phyloP scores from a whole-genome alignment of 2,888 invertebrate genomes.

The Drosophila ustulata region DNA sequence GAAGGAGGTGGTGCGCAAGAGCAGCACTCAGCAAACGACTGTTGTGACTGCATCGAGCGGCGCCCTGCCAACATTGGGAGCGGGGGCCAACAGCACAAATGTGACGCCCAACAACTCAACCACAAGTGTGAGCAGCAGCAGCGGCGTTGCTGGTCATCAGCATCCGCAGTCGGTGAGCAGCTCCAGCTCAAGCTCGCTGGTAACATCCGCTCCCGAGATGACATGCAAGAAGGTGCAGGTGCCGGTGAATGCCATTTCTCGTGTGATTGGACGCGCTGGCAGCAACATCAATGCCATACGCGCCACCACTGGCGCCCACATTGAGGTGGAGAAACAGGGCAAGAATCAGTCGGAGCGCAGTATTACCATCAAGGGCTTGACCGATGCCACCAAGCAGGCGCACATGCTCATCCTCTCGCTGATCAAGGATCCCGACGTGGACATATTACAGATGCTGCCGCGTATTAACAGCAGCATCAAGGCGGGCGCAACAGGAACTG shows the following conservation, averaged over 20 bases:
- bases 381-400: conserved; percentile 97
- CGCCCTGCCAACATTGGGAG: conserved; percentile 11
- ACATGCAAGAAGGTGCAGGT: conserved; percentile 96
- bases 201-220: conserved; percentile 79
- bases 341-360: conserved; percentile 97
- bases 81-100: conserved; percentile 23
- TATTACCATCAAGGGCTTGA: conserved; percentile 97
- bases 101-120: conserved; percentile 49
- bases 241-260: conserved; percentile 96
- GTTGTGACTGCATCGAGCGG: conserved; percentile 31
- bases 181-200: conserved; percentile 62
- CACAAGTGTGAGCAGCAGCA: conserved; percentile 44
- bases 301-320: conserved; percentile 98
- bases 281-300: conserved; percentile 99
- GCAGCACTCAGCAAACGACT: conserved; percentile 86
- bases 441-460: conserved; percentile 93
- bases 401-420: conserved; percentile 95
- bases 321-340: conserved; percentile 98
- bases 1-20: conserved; percentile 98
- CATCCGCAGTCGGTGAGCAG: conserved; percentile 66
- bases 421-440: conserved; percentile 97
- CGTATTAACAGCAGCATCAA: conserved; percentile 85
- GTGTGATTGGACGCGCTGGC: conserved; percentile 98
- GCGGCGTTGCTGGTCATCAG: conserved; percentile 60
- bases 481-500: conserved; percentile 42